Conservation (phyloP, 2,113 vertebrate species). For the Corapipo altera region DNA sequence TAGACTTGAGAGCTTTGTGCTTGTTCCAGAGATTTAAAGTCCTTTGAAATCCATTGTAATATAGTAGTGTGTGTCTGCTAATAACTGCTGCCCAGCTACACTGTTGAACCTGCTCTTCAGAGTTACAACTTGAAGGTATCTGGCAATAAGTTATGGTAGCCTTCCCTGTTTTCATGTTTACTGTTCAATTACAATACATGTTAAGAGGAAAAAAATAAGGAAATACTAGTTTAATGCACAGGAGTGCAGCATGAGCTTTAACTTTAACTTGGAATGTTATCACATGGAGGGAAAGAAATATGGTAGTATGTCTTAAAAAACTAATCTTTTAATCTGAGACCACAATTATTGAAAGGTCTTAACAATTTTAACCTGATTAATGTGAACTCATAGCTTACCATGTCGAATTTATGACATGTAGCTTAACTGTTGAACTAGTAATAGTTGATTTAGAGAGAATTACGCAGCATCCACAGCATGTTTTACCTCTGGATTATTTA, state of each 20-base stretch:
- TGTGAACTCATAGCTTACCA: neutral
- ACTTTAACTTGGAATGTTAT: neutral
- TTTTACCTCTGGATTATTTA: neutral
- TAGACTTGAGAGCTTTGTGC: neutral
- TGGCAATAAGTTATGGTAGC: neutral
- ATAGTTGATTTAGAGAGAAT: neutral
- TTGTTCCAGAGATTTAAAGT: neutral
- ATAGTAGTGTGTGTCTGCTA: neutral
- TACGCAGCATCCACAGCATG: rapidly evolving
- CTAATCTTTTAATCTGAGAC: neutral
- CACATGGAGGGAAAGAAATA: neutral
- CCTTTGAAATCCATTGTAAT: neutral
- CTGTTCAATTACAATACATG: neutral
- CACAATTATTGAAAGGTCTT: neutral
- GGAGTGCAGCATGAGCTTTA: neutral
- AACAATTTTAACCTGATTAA: neutral
- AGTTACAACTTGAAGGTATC: neutral
- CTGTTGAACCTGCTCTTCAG: neutral
- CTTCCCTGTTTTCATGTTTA: neutral
- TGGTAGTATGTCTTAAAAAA: neutral
- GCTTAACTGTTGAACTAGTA: neutral
- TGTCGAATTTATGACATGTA: neutral
- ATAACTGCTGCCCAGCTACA: neutral
- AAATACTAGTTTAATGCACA: neutral
- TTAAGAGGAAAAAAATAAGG: neutral